These are phyloP conservation scores for Murina feae DNA, from an alignment of 2,113 vertebrate genomes.

Conservation along the genomic window DNA sequence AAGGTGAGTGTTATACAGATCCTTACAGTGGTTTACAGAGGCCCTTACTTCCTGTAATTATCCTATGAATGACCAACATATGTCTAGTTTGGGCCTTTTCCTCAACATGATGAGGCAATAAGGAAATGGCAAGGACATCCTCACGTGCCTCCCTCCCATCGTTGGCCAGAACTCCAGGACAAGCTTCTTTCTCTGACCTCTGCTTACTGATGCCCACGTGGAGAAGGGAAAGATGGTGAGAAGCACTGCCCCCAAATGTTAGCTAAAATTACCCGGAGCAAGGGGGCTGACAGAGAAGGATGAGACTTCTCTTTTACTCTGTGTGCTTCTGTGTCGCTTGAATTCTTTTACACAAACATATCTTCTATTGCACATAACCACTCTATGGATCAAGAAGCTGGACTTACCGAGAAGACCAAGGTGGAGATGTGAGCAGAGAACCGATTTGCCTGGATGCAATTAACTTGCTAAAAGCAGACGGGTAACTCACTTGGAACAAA, in stretches of 20 bases:
- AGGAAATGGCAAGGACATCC: neutral
- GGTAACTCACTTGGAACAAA: slow-evolving; percentile 93
- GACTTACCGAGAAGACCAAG: slow-evolving; percentile 92
- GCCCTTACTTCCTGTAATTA: neutral
- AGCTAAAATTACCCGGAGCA: neutral
- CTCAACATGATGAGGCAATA: neutral
- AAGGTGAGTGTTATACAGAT: neutral
- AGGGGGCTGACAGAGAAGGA: rapidly evolving
- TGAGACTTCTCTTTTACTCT: neutral
- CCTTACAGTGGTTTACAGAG: neutral
- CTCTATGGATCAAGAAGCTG: neutral
- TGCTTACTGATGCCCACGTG: neutral
- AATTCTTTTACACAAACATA: neutral
- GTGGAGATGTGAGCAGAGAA: slow-evolving; percentile 86
- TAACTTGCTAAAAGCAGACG: slow-evolving; percentile 95
- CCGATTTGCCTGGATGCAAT: slow-evolving; percentile 89
- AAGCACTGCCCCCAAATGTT: neutral
- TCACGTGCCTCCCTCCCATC: neutral
- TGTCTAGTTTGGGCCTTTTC: neutral
- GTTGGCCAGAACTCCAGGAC: neutral
- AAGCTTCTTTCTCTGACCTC: neutral
- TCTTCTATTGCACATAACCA: neutral
- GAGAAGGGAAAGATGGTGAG: neutral
- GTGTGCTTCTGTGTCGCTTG: neutral
- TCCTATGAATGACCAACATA: neutral